Evolutionary conservation across 2,797 vertebrate genomes (phyloP).

Genomic region (Schizopygopsis pylzovi): DNA sequence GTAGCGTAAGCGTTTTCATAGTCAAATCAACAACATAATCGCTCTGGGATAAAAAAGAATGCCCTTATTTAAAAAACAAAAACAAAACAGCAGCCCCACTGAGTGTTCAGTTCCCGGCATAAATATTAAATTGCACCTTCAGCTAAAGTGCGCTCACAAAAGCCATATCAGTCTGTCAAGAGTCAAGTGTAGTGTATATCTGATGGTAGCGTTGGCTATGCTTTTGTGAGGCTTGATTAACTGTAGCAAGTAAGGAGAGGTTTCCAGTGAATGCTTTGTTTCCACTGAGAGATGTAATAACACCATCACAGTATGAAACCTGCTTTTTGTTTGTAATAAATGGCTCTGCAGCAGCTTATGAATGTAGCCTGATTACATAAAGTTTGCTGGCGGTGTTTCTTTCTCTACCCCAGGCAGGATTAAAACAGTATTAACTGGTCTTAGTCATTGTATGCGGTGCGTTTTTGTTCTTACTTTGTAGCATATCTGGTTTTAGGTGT

Average conservation of each 20-base stretch:
- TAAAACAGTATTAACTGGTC: slow-evolving; percentile 36
- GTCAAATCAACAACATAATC: slow-evolving; percentile 56
- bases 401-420: slow-evolving; percentile 11
- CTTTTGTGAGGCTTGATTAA: slow-evolving; percentile 50
- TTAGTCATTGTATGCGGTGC: slow-evolving; percentile 13
- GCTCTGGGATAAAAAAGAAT: slow-evolving; percentile 47
- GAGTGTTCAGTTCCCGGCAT: slow-evolving; percentile 54
- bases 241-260: slow-evolving; percentile 43
- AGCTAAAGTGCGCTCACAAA: slow-evolving; percentile 57
- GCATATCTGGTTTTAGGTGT: neutral
- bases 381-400: neutral
- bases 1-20: slow-evolving; percentile 35
- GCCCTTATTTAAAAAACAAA: slow-evolving; percentile 31
- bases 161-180: slow-evolving; percentile 55
- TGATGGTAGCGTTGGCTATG: slow-evolving; percentile 48
- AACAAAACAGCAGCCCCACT: slow-evolving; percentile 30
- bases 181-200: slow-evolving; percentile 60
- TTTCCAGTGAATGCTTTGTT: slow-evolving; percentile 51
- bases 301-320: slow-evolving; percentile 20
- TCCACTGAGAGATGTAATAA: slow-evolving; percentile 53
- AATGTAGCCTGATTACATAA: slow-evolving; percentile 41
- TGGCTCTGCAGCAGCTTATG: slow-evolving; percentile 29
- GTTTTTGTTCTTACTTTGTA: slow-evolving; percentile 6
- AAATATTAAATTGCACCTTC: slow-evolving; percentile 63
- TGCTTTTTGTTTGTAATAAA: slow-evolving; percentile 46